Evolutionary conservation across 2,888 invertebrate species (phyloP), one percentile per base, ranked within the genome.

Genomic region (Chymomyza caudatula): DNA sequence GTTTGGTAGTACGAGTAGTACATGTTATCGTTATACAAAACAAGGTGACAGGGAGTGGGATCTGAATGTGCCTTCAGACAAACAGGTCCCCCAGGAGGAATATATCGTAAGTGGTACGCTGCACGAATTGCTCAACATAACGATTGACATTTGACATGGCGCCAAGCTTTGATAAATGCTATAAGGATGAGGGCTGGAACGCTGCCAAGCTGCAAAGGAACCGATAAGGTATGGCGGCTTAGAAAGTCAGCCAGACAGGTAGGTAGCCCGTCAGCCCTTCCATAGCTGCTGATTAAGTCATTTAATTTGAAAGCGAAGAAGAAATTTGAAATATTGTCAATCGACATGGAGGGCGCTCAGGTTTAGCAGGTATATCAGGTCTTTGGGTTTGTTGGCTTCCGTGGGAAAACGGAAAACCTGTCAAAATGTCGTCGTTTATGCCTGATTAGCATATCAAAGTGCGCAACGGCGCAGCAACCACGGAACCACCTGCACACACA

Each of bases 341-440:
- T 57, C 52, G 52, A 2, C 37, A 20, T 37, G 29, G 22, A 42
- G 47, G 17, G 0, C 1, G 25, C 25, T 25, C 43, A 44, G 19
- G 55, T 54, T 66, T 70, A 77, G 67, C 75, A 54, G 8, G 55
- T 52, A 59, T 58, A 70, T 70, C 70, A 44, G 59, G 55, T 6
- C n/a, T 17, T 37, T 53, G 23, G 13, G 54, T 8, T 17, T 29
- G 56, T 29, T 20, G 52, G 61, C 65, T 76, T 85, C 78, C 86
- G 81, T 75, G 81, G 71, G 78, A 80, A 80, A 86, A 78, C 77
- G 85, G 74, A 85, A 85, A 85, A 74, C 85, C 85, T 86, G 86
- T 85, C 81, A 85, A 74, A 81, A 81, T 70, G 78, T 69, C 79
- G 69, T 70, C 86, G 78, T 81, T 86, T 86, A 86, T 65, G 65